Evolutionary conservation across 1,140 invertebrate genomes (phyloP), one percentile per base, ranked within the genome.

Genomic region (Nasonia vitripennis): DNA sequence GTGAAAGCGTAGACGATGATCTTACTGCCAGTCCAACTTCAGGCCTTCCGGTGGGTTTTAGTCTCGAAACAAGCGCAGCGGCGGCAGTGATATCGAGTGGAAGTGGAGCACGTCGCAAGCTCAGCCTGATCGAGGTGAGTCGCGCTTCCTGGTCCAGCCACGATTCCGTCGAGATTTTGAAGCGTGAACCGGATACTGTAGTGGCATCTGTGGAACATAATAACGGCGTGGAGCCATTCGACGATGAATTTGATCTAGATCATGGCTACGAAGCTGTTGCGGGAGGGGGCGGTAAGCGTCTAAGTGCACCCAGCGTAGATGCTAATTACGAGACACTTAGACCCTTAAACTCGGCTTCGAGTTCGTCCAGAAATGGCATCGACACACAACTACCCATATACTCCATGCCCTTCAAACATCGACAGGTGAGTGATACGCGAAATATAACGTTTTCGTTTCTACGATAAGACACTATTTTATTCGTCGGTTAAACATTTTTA

Each of bases 261-360:
- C 91, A 91, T 31, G 91, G 86, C 86, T 94, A 91, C 89, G 93
- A 91, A 88, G 86, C 87, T 3, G 86, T 92, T 0, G 84, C 77
- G 0, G 71, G 45, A 17, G 37, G 48, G 20, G 70, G 74, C n/a
- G 86, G 41, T 67, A 79, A 83, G 5, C 75, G 77, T 1, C 10
- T 74, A 0, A 82, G 77, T 23, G 86, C 84, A n/a, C 95, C 94
- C 0, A 94, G 95, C 86, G 94, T 94, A 2, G 95, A 96, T 93
- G 95, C 95, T 0, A 96, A 96, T 89, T 97, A 96, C 88, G 96
- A 97, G 90, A 94, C 96, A 67, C 89, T 96, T 27, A 93, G 95
- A 85, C 94, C 94, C 14, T 94, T 95, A 86, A 89, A 87, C 0
- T 20, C 45, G 12, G 37, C 34, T 11, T 91, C 48, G 73, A 89